Conservation (phyloP, 2,113 vertebrate genomes). For the Stigmatopora argus region DNA sequence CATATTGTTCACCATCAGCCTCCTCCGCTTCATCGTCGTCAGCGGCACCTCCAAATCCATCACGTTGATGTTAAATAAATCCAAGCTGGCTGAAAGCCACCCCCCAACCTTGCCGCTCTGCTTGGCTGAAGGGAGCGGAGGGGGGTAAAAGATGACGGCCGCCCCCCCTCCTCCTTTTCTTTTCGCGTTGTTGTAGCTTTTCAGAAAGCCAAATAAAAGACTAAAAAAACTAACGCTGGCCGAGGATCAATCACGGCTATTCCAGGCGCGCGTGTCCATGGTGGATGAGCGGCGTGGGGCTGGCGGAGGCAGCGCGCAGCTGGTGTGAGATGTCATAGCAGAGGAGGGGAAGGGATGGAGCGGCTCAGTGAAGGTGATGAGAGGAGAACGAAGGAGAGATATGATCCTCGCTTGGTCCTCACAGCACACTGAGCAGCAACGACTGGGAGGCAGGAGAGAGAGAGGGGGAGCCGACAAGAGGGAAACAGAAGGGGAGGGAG, state of each 20-base stretch:
- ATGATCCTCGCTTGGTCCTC: slow-evolving; percentile 59
- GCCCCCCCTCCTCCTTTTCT: slow-evolving; percentile 54
- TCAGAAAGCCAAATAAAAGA: slow-evolving; percentile 9
- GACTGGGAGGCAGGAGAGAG: slow-evolving; percentile 43
- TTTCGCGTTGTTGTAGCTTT: slow-evolving; percentile 43
- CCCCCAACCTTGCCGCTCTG: slow-evolving; percentile 58
- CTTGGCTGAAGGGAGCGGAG: slow-evolving; percentile 59
- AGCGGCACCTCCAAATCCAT: slow-evolving; percentile 59
- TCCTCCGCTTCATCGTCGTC: slow-evolving; percentile 38
- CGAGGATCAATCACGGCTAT: slow-evolving; percentile 60
- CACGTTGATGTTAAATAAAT: slow-evolving; percentile 61
- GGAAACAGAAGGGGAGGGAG: slow-evolving; percentile 6
- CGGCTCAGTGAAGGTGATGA: slow-evolving; percentile 47
- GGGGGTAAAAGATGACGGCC: slow-evolving; percentile 56
- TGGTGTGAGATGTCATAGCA: slow-evolving; percentile 67
- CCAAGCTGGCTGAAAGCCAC: slow-evolving; percentile 57
- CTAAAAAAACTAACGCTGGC: slow-evolving; percentile 1
- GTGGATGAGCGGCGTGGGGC: slow-evolving; percentile 46
- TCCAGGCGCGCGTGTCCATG: slow-evolving; percentile 58
- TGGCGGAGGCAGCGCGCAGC: slow-evolving; percentile 55
- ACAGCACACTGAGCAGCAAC: slow-evolving; percentile 58
- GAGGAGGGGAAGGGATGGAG: slow-evolving; percentile 57
- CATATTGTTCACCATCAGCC: slow-evolving; percentile 40
- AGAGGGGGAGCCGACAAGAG: background rate
- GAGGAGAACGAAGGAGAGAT: slow-evolving; percentile 55